phyloP scores from a whole-genome alignment of 2,797 vertebrate species.

The Anguilla megastoma region DNA sequence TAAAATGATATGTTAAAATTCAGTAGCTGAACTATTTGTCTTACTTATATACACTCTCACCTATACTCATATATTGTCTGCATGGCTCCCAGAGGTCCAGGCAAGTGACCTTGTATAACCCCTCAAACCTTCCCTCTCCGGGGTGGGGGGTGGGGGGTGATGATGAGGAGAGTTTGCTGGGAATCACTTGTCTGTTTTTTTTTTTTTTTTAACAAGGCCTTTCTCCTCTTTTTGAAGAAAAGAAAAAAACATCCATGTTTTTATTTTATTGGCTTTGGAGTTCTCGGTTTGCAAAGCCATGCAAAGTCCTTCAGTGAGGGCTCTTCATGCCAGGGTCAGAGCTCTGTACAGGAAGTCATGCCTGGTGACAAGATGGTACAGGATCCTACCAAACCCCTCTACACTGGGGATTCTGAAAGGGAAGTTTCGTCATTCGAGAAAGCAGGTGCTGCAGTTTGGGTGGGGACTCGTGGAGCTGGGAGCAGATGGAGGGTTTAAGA shows the following conservation, averaged over 20 bases:
- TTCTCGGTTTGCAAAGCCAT: conserved; percentile 68
- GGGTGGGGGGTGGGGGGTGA: background rate
- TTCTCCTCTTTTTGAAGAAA: conserved; percentile 49
- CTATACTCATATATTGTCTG: conserved; percentile 40
- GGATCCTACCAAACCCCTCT: conserved; percentile 45
- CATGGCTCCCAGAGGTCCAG: conserved; percentile 13
- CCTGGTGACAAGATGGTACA: conserved; percentile 29
- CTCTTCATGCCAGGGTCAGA: conserved; percentile 75
- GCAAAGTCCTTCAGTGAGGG: conserved; percentile 76
- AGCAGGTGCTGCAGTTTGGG: background rate
- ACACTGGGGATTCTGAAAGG: conserved; percentile 53
- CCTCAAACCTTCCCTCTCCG: conserved; percentile 20
- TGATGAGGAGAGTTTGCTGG: conserved; percentile 6
- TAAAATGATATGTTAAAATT: conserved; percentile 62
- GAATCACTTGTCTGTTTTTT: conserved; percentile 24
- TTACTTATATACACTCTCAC: conserved; percentile 40
- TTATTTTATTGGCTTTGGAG: conserved; percentile 36
- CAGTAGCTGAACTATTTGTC: conserved; percentile 59
- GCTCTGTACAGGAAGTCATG: conserved; percentile 41
- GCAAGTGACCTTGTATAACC: conserved; percentile 27
- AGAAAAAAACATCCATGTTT: conserved; percentile 12
- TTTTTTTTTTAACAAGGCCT: conserved; percentile 55
- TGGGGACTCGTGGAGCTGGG: conserved; percentile 43
- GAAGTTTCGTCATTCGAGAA: background rate
- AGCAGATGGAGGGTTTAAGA: conserved; percentile 26